Base-by-base conservation (phyloP, 2,113 vertebrate species). In the Bos indicus region DNA sequence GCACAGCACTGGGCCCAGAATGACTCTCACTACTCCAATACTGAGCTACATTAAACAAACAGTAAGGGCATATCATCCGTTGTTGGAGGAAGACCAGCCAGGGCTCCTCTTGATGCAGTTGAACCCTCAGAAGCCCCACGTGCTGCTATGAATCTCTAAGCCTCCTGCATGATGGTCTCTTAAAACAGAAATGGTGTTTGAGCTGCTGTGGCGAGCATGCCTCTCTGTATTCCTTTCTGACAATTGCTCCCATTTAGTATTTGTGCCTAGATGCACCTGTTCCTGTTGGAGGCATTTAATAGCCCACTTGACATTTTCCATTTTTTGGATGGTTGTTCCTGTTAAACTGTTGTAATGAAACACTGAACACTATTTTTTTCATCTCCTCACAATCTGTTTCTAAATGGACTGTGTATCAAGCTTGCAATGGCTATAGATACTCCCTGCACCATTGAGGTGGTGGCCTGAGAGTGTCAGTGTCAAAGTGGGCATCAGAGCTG, bases 331-430 rank as follows among this genome's bases (percentile, higher is more conserved):
- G 80, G 51, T 67, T 98, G 71, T 97, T 97, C 33, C 83, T 81
- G 93, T 81, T 59, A 97, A 95, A 60, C 59, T 96, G 62, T 92
- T 97, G 88, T 93, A 98, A 96, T 96, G 93, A 98, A 98, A 97
- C 33, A 95, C 95, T 94, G 51, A 96, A 85, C 56, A 94, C 92
- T 9, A 4, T 2, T 85, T 86, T 60, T 92, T 36, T 84, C 56
- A 67, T 40, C 78, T 33, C 30, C 78, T 91, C 15, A 88, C 82
- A 89, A 30, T 56, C 23, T 56, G n/a, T 85, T 97, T 98, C 95
- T 87, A 97, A 88, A 88, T 92, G 84, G 93, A 80, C 54, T 97
- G 9, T 91, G 62, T 52, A 64, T 14, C 62, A 82, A 90, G 62
- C 92, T 80, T 95, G 12, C 64, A 25, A 81, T 0, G 17, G 91